These are phyloP conservation scores for Bryconaethiops microstoma DNA, from an alignment of 2,797 vertebrate genomes.

Conservation along the genomic window DNA sequence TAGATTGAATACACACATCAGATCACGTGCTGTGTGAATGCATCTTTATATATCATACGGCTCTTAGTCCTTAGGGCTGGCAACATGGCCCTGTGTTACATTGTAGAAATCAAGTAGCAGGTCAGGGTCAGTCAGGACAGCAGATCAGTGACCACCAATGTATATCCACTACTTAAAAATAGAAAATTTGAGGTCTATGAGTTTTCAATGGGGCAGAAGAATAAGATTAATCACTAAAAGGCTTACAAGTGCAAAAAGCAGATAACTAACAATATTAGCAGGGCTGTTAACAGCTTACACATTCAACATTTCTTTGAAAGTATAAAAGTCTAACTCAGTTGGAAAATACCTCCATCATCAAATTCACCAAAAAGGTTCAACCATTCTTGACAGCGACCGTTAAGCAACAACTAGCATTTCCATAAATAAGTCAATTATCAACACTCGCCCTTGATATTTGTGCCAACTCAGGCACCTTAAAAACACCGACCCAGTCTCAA, in stretches of 20 bases:
- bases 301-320: slow-evolving; percentile 18
- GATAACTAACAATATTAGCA: neutral
- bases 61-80: neutral
- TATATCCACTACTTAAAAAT: neutral
- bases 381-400: slow-evolving; percentile 49
- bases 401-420: slow-evolving; percentile 38
- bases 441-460: slow-evolving; percentile 35
- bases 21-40: neutral
- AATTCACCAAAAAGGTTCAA: slow-evolving; percentile 56
- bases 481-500: slow-evolving; percentile 36
- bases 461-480: slow-evolving; percentile 63
- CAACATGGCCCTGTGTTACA: neutral
- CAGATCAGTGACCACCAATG: neutral
- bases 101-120: neutral
- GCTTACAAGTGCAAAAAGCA: slow-evolving; percentile 24
- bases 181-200: neutral
- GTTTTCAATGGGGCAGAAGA: neutral
- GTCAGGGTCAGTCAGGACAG: neutral
- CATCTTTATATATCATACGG: neutral
- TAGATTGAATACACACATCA: neutral
- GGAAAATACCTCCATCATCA: slow-evolving; percentile 61
- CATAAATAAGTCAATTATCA: slow-evolving; percentile 52
- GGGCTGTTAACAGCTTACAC: slow-evolving; percentile 24
- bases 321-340: slow-evolving; percentile 32
- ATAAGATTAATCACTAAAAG: slow-evolving; percentile 9